phyloP scores from a whole-genome alignment of 2,888 invertebrate genomes.

The Cordilura impudica region DNA sequence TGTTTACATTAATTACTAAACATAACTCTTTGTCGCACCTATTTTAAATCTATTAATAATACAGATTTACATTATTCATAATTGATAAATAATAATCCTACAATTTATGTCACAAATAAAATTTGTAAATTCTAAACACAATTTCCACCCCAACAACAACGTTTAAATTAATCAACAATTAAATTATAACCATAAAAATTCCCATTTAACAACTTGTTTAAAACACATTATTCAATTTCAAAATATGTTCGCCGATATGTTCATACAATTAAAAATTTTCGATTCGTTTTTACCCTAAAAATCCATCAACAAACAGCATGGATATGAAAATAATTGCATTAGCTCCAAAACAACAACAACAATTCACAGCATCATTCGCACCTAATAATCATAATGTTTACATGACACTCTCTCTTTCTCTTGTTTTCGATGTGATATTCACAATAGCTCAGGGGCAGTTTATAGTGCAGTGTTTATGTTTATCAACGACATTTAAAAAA shows the following conservation, averaged over 20 bases:
- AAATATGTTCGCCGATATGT: slow-evolving; percentile 25
- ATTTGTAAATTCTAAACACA: too few species aligned
- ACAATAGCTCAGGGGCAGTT: slow-evolving; percentile 6
- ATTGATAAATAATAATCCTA: too few species aligned
- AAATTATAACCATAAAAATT: slow-evolving; percentile 61
- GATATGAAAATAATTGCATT: slow-evolving; percentile 54
- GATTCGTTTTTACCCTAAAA: slow-evolving; percentile 25
- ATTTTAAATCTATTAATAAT: too few species aligned
- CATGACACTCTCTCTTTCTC: slow-evolving; percentile 26
- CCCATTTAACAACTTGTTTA: slow-evolving; percentile 57
- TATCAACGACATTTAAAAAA: slow-evolving; percentile 7
- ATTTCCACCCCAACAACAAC: too few species aligned
- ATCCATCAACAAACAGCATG: neutral
- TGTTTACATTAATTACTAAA: too few species aligned
- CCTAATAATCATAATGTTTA: slow-evolving; percentile 62
- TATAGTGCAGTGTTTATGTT: slow-evolving; percentile 41
- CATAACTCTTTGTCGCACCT: too few species aligned
- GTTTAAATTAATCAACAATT: slow-evolving; percentile 61
- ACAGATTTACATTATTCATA: too few species aligned
- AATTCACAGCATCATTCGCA: slow-evolving; percentile 61
- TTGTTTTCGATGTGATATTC: neutral
- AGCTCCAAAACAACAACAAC: slow-evolving; percentile 15
- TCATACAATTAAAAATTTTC: neutral
- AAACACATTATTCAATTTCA: slow-evolving; percentile 57
- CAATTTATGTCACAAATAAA: too few species aligned